A percentile compares a stretch with the other conserved stretches of the same genome.
phyloP scores from a whole-genome alignment of 2,797 vertebrate species.

The Anguilla anguilla region DNA sequence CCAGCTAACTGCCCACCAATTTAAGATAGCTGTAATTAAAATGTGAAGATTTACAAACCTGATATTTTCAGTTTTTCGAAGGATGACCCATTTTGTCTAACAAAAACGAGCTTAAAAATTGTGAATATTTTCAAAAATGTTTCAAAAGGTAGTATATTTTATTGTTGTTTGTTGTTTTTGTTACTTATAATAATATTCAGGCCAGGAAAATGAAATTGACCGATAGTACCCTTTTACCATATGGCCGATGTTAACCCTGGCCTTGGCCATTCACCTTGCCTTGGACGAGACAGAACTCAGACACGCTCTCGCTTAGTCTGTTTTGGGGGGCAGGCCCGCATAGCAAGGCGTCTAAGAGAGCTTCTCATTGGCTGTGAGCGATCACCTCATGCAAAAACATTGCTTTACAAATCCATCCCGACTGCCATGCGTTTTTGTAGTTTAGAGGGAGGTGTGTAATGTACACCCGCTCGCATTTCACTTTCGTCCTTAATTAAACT shows the following conservation, averaged over 20 bases:
- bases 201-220: constrained; percentile 44
- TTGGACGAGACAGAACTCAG: constrained; percentile 44
- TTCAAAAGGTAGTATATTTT: background rate
- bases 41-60: no score
- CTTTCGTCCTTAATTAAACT: background rate
- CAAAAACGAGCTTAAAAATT: background rate
- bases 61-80: no score
- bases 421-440: constrained; percentile 62
- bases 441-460: constrained; percentile 48
- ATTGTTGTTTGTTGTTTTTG: background rate
- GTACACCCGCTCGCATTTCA: background rate
- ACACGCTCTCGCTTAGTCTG: constrained; percentile 26
- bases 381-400: constrained; percentile 83
- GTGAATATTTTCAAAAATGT: background rate
- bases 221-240: constrained; percentile 42
- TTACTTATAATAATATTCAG: background rate
- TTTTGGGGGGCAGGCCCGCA: constrained; percentile 47
- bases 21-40: background rate
- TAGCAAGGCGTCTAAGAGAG: constrained; percentile 51
- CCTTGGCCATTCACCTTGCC: constrained; percentile 56
- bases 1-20: background rate
- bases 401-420: constrained; percentile 66
- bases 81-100: no score
- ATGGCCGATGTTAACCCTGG: constrained; percentile 71
- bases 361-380: constrained; percentile 76